Evolutionary conservation across 1,140 invertebrate genomes (phyloP).

Genomic region (Drosophila tsacasi): DNA sequence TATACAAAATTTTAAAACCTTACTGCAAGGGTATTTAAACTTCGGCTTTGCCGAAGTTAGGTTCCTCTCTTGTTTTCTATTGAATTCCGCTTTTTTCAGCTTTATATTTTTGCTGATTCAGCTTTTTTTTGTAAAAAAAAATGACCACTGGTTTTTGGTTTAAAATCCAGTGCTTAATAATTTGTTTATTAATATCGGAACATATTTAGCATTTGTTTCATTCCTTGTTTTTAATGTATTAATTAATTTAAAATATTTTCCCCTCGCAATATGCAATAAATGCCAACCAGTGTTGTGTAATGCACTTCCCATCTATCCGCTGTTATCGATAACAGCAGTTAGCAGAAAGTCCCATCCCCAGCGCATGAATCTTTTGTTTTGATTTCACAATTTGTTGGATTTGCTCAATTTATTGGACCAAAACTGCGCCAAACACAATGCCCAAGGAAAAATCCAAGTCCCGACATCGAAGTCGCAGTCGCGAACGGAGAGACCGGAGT

Average conservation of each 20-base stretch:
- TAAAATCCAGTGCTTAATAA: background rate
- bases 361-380: constrained; percentile 11
- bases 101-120: too few species aligned
- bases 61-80: too few species aligned
- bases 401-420: background rate
- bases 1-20: too few species aligned
- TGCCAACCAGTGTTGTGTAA: background rate
- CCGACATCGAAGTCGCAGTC: constrained; percentile 50
- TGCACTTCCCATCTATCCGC: background rate
- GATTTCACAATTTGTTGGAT: constrained; percentile 45
- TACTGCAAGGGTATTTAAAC: too few species aligned
- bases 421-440: constrained; percentile 25
- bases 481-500: constrained; percentile 10
- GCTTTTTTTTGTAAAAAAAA: too few species aligned
- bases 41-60: too few species aligned
- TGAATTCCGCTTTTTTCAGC: too few species aligned
- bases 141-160: background rate
- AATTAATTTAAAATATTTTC: too few species aligned
- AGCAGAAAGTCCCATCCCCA: background rate
- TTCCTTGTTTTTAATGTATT: background rate
- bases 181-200: background rate
- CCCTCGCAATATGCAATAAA: background rate
- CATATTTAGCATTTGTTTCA: background rate
- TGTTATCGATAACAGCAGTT: background rate
- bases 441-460: constrained; percentile 58